A percentile compares a stretch with the other conserved stretches of the same genome.
Conservation (phyloP, 2,113 vertebrate genomes). For the Salvelinus namaycush region DNA sequence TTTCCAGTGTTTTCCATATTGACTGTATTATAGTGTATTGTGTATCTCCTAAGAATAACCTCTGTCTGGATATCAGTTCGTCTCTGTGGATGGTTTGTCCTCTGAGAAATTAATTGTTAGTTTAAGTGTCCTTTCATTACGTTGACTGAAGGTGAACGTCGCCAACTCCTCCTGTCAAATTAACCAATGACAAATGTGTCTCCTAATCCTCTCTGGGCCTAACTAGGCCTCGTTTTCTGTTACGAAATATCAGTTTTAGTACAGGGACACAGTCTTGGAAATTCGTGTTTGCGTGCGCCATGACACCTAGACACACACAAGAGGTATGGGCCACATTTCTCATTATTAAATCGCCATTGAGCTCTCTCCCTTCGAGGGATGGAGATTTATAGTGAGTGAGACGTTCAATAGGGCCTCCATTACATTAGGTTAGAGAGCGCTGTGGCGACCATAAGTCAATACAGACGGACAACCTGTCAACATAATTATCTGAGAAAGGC, state of each 20-base stretch:
- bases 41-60: no score
- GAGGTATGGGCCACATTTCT: conserved; percentile 41
- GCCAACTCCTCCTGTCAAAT: conserved; percentile 20
- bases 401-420: conserved; percentile 23
- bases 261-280: no score
- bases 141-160: background rate
- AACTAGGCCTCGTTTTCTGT: conserved; percentile 3
- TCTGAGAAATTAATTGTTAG: no score
- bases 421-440: background rate
- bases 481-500: conserved; percentile 23
- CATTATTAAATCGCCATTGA: conserved; percentile 25
- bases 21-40: no score
- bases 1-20: no score
- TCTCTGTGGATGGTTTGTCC: no score
- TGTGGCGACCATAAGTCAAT: conserved; percentile 27
- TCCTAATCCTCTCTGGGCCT: background rate
- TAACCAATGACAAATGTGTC: conserved; percentile 18
- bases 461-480: conserved; percentile 17
- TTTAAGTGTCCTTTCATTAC: conserved; percentile 8
- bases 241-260: no score
- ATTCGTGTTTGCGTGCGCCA: no score
- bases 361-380: conserved; percentile 19
- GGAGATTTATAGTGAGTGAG: conserved; percentile 51
- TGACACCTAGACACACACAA: conserved; percentile 38
- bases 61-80: no score